Evolutionary conservation across 2,113 vertebrate genomes (phyloP).

Genomic region (Sialia sialis): DNA sequence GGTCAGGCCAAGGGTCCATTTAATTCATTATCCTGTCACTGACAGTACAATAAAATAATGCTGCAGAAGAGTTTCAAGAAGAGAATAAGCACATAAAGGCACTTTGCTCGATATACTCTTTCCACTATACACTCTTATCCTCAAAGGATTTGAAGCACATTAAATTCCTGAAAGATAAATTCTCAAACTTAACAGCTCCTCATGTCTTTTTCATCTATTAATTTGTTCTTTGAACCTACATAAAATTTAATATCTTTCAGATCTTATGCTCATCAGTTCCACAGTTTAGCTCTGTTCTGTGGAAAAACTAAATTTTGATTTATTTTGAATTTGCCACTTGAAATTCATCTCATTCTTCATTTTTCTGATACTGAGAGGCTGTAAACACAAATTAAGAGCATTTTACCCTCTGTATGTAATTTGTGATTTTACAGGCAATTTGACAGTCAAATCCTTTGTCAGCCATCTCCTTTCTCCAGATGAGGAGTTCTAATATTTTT

Average conservation of each 20-base stretch:
- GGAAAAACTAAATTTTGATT: background rate
- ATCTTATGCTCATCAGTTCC: background rate
- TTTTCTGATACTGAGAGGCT: background rate
- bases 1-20: background rate
- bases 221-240: background rate
- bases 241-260: background rate
- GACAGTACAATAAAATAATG: accelerated
- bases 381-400: background rate
- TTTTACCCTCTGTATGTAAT: background rate
- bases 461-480: background rate
- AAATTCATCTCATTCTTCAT: background rate
- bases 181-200: background rate
- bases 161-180: background rate
- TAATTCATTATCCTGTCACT: background rate
- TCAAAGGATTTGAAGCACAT: background rate
- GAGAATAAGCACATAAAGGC: background rate
- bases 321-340: background rate
- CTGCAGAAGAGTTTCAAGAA: background rate
- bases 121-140: no score
- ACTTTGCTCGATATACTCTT: background rate
- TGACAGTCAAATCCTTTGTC: background rate
- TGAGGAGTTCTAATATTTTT: background rate
- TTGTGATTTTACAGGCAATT: background rate
- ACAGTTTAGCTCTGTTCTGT: background rate
- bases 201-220: background rate